A percentile compares a stretch with the other conserved stretches of the same genome.
Conservation (phyloP, 2,888 invertebrate genomes). For the Epinotia demarniana region DNA sequence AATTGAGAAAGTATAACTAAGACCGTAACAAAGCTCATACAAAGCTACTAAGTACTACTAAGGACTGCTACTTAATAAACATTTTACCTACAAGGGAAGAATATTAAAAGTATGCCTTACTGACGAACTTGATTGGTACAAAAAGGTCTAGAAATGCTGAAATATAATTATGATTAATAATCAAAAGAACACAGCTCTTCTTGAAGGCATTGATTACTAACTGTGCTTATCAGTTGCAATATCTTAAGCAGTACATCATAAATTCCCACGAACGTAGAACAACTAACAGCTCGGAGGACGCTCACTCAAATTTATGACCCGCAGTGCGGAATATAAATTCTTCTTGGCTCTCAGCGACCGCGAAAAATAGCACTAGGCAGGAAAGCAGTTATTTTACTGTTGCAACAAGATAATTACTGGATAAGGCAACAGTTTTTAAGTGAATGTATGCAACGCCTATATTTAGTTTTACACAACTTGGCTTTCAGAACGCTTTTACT, state of each 20-base stretch:
- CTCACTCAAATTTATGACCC: constrained; percentile 81
- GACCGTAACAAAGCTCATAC: too few species aligned
- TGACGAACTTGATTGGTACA: too few species aligned
- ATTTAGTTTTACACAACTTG: background rate
- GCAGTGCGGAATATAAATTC: constrained; percentile 83
- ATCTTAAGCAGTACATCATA: constrained; percentile 75
- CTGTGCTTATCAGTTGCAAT: constrained; percentile 64
- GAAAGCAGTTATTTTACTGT: constrained; percentile 43
- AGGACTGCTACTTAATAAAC: too few species aligned
- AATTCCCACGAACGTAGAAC: constrained; percentile 73
- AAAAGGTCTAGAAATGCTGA: too few species aligned
- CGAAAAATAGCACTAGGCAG: constrained; percentile 68
- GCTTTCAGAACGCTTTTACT: too few species aligned
- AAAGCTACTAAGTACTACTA: too few species aligned
- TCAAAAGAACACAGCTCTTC: background rate
- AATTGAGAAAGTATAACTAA: too few species aligned
- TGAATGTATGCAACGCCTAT: constrained; percentile 15
- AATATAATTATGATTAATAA: too few species aligned
- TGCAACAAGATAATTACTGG: constrained; percentile 47
- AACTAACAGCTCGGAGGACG: constrained; percentile 73
- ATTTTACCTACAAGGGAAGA: too few species aligned
- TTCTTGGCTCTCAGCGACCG: constrained; percentile 69
- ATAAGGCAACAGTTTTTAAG: constrained; percentile 27
- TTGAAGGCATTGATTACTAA: constrained; percentile 9
- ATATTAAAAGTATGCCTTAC: too few species aligned